These are phyloP conservation scores for Mystacornis crossleyi DNA, from an alignment of 2,113 vertebrate genomes.

Conservation along the genomic window DNA sequence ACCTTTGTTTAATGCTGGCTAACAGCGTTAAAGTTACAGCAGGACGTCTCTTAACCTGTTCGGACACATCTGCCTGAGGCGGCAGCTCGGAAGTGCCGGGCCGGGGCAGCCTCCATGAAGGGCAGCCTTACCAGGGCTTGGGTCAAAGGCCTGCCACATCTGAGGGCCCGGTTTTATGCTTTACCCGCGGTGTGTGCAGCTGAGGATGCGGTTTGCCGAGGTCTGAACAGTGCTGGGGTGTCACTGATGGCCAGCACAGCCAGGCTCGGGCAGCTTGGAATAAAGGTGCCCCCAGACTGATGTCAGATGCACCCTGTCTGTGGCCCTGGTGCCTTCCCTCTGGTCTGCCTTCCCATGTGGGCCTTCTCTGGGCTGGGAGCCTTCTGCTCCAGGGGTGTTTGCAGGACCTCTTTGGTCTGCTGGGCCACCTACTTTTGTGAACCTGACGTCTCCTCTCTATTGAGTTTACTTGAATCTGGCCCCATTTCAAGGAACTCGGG, in stretches of 20 bases:
- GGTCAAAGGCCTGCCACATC: not conserved
- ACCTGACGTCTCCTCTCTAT: not conserved
- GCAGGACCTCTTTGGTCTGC: not conserved
- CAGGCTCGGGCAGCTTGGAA: not conserved
- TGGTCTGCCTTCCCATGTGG: rapidly evolving
- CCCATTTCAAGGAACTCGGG: not conserved
- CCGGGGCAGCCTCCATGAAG: not conserved
- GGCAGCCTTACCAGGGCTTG: not conserved
- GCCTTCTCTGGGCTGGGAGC: not conserved
- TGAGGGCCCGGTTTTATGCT: not conserved
- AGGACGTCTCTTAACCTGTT: not conserved
- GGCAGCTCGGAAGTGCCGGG: not conserved
- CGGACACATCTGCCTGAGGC: not conserved
- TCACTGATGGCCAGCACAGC: not conserved
- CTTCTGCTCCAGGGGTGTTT: not conserved
- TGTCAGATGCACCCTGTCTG: not conserved
- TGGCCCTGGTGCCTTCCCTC: not conserved
- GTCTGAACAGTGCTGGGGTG: not conserved
- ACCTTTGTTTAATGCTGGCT: not conserved
- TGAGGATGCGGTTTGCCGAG: not conserved
- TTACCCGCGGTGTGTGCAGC: rapidly evolving
- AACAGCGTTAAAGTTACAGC: not conserved
- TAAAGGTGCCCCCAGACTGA: not conserved
- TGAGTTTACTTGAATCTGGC: not conserved
- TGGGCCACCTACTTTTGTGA: not conserved